phyloP scores from a whole-genome alignment of 2,113 vertebrate species.

The Bagarius yarrelli region DNA sequence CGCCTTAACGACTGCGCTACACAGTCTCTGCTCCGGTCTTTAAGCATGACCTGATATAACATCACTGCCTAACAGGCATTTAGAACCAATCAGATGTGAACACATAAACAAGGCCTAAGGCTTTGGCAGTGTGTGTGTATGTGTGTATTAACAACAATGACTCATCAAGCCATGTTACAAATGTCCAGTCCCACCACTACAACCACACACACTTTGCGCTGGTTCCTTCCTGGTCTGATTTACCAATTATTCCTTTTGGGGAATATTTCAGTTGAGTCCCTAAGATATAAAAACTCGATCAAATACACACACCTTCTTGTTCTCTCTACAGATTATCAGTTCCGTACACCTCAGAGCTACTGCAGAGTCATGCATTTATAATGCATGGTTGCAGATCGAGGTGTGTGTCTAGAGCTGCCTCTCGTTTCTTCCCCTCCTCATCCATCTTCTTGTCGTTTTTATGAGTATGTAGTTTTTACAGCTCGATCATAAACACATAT shows the following conservation, averaged over 20 bases:
- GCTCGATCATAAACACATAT: background rate
- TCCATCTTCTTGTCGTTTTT: constrained; percentile 5
- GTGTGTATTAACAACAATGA: constrained; percentile 60
- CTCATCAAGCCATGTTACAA: constrained; percentile 60
- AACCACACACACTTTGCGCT: background rate
- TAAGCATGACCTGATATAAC: constrained; percentile 41
- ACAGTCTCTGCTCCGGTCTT: no score
- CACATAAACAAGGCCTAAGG: constrained; percentile 50
- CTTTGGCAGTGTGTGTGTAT: constrained; percentile 24
- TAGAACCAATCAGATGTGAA: constrained; percentile 59
- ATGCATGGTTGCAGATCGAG: constrained; percentile 63
- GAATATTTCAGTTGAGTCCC: no score
- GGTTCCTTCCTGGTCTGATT: no score
- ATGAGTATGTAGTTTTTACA: constrained; percentile 1
- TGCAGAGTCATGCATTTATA: constrained; percentile 75
- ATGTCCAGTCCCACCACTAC: constrained; percentile 23
- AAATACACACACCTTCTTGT: background rate
- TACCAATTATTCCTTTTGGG: no score
- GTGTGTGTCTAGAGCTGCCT: constrained; percentile 24
- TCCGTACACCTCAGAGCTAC: constrained; percentile 66
- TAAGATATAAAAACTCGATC: background rate
- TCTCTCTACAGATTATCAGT: constrained; percentile 41
- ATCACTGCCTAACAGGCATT: constrained; percentile 54
- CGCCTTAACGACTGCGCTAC: no score
- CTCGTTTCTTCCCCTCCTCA: background rate